phyloP scores from a whole-genome alignment of 2,888 invertebrate species.

The Koerneria pararmatus region DNA sequence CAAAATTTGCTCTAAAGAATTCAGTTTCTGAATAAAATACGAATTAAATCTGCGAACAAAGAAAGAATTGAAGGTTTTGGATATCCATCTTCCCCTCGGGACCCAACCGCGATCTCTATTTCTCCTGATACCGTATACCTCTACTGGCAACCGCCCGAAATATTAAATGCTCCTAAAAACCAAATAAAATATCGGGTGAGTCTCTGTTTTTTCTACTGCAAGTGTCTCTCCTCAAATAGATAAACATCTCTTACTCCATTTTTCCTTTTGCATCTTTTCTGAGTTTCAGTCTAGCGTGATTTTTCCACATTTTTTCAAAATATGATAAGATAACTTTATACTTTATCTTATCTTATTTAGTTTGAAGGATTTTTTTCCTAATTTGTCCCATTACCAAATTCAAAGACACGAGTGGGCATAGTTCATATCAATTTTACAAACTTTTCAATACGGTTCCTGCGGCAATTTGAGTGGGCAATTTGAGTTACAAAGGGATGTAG shows the following conservation, averaged over 20 bases:
- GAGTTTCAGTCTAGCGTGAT: too few species aligned
- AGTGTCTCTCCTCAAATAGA: too few species aligned
- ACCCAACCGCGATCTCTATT: slow-evolving; percentile 45
- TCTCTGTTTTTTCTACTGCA: too few species aligned
- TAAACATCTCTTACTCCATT: too few species aligned
- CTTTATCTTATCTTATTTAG: too few species aligned
- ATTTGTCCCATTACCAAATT: too few species aligned
- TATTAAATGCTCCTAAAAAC: slow-evolving; percentile 52
- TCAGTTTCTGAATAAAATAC: not conserved
- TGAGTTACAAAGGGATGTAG: not conserved
- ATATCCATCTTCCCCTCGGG: slow-evolving; percentile 37
- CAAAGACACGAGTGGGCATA: too few species aligned
- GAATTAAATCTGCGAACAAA: not conserved
- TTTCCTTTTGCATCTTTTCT: too few species aligned
- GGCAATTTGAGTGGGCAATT: slow-evolving; percentile 31
- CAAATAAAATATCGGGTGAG: slow-evolving; percentile 54
- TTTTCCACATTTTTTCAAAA: too few species aligned
- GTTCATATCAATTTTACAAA: not conserved
- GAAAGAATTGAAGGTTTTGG: too few species aligned
- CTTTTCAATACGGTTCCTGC: not conserved
- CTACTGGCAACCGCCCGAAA: slow-evolving; percentile 52
- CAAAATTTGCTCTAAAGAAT: not conserved
- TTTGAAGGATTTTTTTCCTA: too few species aligned
- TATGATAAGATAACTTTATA: too few species aligned
- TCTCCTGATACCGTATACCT: slow-evolving; percentile 54